These are phyloP conservation scores for Drosophila sordidapex DNA, from an alignment of 2,888 invertebrate genomes.

Conservation along the genomic window DNA sequence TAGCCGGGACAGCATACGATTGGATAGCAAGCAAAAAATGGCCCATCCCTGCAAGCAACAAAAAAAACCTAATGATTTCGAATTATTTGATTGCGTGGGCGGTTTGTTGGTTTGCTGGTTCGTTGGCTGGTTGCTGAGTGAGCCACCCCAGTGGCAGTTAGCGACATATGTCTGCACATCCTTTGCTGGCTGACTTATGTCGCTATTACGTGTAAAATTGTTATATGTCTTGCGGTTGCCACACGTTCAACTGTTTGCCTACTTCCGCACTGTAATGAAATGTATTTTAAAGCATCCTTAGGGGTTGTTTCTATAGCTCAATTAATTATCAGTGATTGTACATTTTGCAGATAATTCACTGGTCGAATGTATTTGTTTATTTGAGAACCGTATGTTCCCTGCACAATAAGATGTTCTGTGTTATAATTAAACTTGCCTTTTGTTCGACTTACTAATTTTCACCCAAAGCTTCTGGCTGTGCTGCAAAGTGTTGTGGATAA, in stretches of 20 bases:
- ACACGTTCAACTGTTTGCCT: conserved; percentile 30
- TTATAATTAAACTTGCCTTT: too few species aligned
- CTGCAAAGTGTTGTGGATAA: conserved; percentile 4
- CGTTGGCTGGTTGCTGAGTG: conserved; percentile 27
- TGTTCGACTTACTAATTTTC: not conserved
- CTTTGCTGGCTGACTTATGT: conserved; percentile 79
- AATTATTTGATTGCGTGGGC: conserved; percentile 84
- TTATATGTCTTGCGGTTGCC: conserved; percentile 82
- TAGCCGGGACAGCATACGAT: conserved; percentile 30
- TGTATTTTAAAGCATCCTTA: conserved; percentile 56
- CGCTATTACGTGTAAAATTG: conserved; percentile 83
- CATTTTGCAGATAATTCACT: conserved; percentile 61
- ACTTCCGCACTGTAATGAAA: conserved; percentile 61
- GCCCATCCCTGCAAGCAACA: conserved; percentile 35
- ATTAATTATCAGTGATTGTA: conserved; percentile 78
- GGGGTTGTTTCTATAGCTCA: conserved; percentile 45
- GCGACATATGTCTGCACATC: conserved; percentile 82
- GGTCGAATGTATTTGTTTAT: not conserved
- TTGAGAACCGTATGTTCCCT: not conserved
- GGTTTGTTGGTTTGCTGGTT: conserved; percentile 60
- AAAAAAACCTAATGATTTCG: conserved; percentile 79
- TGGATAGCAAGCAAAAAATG: conserved; percentile 22
- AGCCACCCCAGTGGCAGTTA: conserved; percentile 57
- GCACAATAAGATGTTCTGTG: too few species aligned
- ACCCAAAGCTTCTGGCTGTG: not conserved